Conservation (phyloP, 2,113 vertebrate genomes). For the Cyprinodon variegatus region DNA sequence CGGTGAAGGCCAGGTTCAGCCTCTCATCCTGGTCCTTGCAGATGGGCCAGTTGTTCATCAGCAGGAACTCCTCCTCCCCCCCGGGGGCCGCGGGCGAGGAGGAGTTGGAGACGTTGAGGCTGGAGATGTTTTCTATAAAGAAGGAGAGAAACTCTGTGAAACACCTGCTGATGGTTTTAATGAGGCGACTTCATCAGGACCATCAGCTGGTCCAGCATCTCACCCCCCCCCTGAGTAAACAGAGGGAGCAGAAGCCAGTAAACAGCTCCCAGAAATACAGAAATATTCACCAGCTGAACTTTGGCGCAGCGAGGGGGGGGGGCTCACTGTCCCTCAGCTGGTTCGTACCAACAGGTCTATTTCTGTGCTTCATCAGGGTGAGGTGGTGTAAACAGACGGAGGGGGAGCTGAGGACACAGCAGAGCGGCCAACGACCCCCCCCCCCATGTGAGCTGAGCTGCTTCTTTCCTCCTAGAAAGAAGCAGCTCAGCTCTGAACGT, state of each 20-base stretch:
- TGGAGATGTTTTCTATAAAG: conserved; percentile 67
- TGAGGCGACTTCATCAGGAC: not conserved
- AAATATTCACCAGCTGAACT: conserved; percentile 46
- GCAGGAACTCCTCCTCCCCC: conserved; percentile 62
- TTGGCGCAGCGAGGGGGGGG: not conserved
- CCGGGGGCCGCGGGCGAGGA: not conserved
- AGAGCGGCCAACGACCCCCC: conserved; percentile 8
- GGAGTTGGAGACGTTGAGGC: conserved; percentile 53
- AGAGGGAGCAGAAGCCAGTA: conserved; percentile 42
- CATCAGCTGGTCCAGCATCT: not conserved
- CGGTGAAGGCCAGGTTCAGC: conserved; percentile 96
- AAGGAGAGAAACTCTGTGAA: not conserved
- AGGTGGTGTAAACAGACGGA: conserved; percentile 14
- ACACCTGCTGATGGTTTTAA: not conserved
- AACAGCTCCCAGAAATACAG: conserved; percentile 62
- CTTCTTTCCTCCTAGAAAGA: too few species aligned
- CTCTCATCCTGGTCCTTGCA: conserved; percentile 97
- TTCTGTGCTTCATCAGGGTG: conserved; percentile 39
- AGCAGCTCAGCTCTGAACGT: conserved; percentile 7
- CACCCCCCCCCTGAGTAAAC: conserved; percentile 46
- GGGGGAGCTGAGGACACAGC: not conserved
- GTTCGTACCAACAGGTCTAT: conserved; percentile 62
- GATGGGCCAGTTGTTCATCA: conserved; percentile 88
- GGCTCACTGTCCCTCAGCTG: conserved; percentile 8
- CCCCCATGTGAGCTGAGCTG: not conserved